These are phyloP conservation scores for Megamerina dolium DNA, from an alignment of 2,888 invertebrate species.

Conservation along the genomic window DNA sequence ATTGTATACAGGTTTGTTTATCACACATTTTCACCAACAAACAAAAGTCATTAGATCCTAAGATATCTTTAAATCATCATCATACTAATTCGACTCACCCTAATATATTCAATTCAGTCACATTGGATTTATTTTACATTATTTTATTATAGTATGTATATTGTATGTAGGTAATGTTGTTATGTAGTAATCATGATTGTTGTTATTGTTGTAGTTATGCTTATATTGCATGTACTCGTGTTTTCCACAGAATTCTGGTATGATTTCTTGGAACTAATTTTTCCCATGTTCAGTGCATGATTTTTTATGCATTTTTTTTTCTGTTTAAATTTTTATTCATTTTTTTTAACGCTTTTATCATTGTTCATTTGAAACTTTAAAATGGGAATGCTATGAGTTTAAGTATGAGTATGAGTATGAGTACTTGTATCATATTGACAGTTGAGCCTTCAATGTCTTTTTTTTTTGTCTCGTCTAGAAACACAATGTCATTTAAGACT, in stretches of 20 bases:
- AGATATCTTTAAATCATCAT: no score
- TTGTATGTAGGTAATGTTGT: no score
- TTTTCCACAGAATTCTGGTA: slow-evolving; percentile 44
- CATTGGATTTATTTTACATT: no score
- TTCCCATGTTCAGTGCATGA: slow-evolving; percentile 32
- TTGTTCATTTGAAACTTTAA: no score
- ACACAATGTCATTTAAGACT: slow-evolving; percentile 16
- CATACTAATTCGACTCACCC: no score
- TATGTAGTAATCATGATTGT: no score
- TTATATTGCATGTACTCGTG: slow-evolving; percentile 21
- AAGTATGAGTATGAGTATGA: not conserved
- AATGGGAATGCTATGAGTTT: not conserved
- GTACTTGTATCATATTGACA: slow-evolving; percentile 6
- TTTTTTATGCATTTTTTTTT: slow-evolving; percentile 18
- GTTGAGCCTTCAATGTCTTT: slow-evolving; percentile 17
- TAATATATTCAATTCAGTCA: no score
- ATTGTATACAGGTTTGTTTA: no score
- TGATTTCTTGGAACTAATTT: slow-evolving; percentile 43
- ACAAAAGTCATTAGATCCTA: no score
- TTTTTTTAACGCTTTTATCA: no score
- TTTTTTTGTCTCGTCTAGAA: not conserved
- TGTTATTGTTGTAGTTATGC: not conserved
- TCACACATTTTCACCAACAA: no score
- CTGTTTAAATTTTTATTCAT: slow-evolving; percentile 1
- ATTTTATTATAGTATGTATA: no score